phyloP scores from a whole-genome alignment of 2,797 vertebrate species.

The Emydoidea blandingii region DNA sequence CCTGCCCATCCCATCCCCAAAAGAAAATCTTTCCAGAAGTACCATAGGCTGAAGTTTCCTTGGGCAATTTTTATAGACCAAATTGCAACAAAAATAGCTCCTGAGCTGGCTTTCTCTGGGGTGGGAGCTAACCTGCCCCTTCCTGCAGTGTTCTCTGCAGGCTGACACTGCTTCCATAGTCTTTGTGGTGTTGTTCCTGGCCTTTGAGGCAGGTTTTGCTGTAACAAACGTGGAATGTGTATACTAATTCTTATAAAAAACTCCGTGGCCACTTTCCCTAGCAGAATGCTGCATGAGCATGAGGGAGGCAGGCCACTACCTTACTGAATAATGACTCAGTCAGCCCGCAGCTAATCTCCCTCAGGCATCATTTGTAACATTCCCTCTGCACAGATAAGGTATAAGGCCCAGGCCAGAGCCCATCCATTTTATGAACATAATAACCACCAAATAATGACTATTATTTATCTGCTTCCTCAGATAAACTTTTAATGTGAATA shows the following conservation, averaged over 20 bases:
- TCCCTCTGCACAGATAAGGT: too few species aligned
- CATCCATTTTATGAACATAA: neutral
- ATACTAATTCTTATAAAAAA: neutral
- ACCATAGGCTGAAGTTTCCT: conserved; percentile 68
- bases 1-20: neutral
- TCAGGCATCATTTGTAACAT: neutral
- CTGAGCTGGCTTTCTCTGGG: conserved; percentile 61
- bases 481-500: neutral
- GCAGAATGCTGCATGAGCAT: accelerated
- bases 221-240: neutral
- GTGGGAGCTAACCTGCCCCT: conserved; percentile 48
- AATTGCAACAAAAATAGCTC: conserved; percentile 71
- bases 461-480: neutral
- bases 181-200: neutral
- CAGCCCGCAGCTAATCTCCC: neutral
- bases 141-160: conserved; percentile 6
- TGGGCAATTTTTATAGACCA: conserved; percentile 74
- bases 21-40: conserved; percentile 61
- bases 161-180: neutral
- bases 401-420: neutral
- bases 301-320: neutral
- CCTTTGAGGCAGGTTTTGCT: neutral
- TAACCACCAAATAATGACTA: neutral
- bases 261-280: neutral
- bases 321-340: neutral